Conservation (phyloP, 35 echinoderm and acorn worm species). For the Apostichopus californicus region DNA sequence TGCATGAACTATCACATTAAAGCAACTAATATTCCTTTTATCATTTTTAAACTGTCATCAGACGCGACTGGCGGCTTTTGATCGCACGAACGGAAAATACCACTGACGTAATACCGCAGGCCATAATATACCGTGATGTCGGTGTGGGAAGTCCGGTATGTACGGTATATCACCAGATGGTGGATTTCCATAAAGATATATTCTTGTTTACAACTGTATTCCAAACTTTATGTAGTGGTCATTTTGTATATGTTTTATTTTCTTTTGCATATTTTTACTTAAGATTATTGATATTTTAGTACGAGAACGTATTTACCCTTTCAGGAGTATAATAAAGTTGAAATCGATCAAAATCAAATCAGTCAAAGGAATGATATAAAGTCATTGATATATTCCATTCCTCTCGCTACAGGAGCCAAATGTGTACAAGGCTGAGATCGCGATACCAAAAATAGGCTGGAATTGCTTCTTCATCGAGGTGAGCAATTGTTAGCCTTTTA, state of each 20-base stretch:
- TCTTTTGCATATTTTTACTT: neutral
- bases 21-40: neutral
- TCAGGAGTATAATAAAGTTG: too few relatives aligned
- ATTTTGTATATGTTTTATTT: neutral
- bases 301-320: too few relatives aligned
- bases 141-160: slow-evolving; percentile 52
- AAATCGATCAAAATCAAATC: too few relatives aligned
- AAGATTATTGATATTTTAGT: too few relatives aligned
- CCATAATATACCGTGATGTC: slow-evolving; percentile 36
- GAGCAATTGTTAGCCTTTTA: neutral
- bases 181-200: too few relatives aligned
- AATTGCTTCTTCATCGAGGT: slow-evolving; percentile 47
- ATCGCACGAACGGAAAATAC: slow-evolving; percentile 30
- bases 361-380: too few relatives aligned
- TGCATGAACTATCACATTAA: neutral
- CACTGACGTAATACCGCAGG: neutral
- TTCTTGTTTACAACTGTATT: too few relatives aligned
- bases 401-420: neutral
- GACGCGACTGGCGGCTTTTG: slow-evolving; percentile 24
- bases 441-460: slow-evolving; percentile 3
- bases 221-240: neutral
- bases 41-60: neutral
- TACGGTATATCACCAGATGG: neutral
- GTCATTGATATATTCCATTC: too few relatives aligned
- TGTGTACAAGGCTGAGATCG: slow-evolving; percentile 9